Percentiles rank a stretch among this genome's conserved stretches.
phyloP scores from a whole-genome alignment of 2,888 invertebrate genomes.

The Cheilosia vernalis region DNA sequence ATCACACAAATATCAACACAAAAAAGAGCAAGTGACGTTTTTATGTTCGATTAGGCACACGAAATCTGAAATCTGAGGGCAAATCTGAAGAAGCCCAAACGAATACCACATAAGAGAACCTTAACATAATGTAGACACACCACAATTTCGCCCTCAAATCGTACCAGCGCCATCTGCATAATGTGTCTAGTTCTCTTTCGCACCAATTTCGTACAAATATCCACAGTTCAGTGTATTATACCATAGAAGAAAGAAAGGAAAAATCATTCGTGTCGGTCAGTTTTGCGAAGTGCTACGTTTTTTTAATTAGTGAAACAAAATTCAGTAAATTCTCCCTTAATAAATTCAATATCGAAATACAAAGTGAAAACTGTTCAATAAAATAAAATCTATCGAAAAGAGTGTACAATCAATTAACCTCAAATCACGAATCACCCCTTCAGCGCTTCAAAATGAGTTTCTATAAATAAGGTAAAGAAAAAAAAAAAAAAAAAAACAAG shows the following conservation, averaged over 20 bases:
- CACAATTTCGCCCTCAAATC: neutral
- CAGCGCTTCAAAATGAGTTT: conserved; percentile 65
- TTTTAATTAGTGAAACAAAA: conserved; percentile 58
- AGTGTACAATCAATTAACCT: conserved; percentile 60
- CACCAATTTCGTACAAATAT: conserved; percentile 14
- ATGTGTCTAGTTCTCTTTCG: neutral
- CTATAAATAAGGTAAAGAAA: conserved; percentile 71
- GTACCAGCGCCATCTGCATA: conserved; percentile 24
- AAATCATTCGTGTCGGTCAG: conserved; percentile 74
- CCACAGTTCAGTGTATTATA: conserved; percentile 63
- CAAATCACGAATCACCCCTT: conserved; percentile 59
- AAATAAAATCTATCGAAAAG: conserved; percentile 27
- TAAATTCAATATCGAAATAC: conserved; percentile 21
- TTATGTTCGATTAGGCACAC: no score
- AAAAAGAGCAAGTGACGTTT: no score
- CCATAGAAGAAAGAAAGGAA: conserved; percentile 60
- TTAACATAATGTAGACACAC: conserved; percentile 7
- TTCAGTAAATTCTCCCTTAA: conserved; percentile 42
- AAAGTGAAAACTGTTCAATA: conserved; percentile 40
- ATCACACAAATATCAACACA: no score
- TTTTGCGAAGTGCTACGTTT: conserved; percentile 67
- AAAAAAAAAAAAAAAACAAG: conserved; percentile 11
- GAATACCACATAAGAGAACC: neutral
- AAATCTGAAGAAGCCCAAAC: no score
- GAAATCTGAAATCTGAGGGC: no score